Percentiles rank a stretch among this genome's conserved stretches.
These are phyloP conservation scores for Periophthalmus magnuspinnatus DNA, from an alignment of 2,797 vertebrate genomes.

Conservation along the genomic window DNA sequence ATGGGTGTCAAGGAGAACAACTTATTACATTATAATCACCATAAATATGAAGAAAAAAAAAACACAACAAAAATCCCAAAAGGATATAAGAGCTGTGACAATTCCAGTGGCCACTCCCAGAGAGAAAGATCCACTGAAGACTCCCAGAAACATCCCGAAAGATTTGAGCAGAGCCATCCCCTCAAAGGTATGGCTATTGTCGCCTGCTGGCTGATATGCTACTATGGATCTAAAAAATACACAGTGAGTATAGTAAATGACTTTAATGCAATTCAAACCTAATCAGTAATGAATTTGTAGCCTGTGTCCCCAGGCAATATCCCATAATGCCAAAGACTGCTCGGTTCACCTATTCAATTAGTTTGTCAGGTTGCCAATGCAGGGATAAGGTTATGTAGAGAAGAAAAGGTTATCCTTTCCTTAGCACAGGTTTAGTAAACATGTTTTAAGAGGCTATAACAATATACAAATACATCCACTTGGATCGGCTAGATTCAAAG, in stretches of 20 bases:
- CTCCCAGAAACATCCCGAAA: constrained; percentile 90
- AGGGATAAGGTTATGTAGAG: not conserved
- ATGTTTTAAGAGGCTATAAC: not conserved
- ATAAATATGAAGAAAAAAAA: not conserved
- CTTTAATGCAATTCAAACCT: constrained; percentile 4
- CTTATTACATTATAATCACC: not conserved
- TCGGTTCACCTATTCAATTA: constrained; percentile 35
- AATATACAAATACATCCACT: not conserved
- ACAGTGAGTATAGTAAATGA: constrained; percentile 16
- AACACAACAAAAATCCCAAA: constrained; percentile 17
- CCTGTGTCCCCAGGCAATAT: constrained; percentile 51
- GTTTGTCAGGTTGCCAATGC: not conserved
- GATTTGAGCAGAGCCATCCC: constrained; percentile 92
- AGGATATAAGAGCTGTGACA: constrained; percentile 96
- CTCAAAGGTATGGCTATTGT: constrained; percentile 95
- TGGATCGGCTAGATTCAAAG: not conserved
- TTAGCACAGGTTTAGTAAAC: not conserved
- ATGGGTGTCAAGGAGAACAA: constrained; percentile 56
- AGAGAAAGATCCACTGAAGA: constrained; percentile 95
- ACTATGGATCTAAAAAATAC: constrained; percentile 85
- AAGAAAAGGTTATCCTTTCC: not conserved
- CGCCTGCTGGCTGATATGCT: constrained; percentile 90
- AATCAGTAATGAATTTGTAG: constrained; percentile 51
- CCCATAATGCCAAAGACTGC: constrained; percentile 57
- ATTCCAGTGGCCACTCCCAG: constrained; percentile 94